phyloP scores from a whole-genome alignment of 2,888 invertebrate genomes.

The Metopia argyrocephala region DNA sequence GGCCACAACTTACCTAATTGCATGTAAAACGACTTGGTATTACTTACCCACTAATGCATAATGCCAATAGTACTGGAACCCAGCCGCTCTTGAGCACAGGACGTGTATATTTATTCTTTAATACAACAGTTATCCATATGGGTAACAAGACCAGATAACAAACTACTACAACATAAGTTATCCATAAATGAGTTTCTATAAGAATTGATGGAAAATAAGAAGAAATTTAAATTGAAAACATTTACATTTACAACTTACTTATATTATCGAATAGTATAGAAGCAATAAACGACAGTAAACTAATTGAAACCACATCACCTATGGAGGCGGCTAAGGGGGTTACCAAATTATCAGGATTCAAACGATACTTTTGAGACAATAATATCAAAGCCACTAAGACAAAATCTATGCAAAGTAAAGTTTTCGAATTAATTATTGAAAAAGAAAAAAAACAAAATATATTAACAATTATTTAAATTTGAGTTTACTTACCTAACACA shows the following conservation, averaged over 20 bases:
- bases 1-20: too few species aligned
- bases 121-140: conserved; percentile 90
- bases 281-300: conserved; percentile 90
- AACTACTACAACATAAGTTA: conserved; percentile 86
- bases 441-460: conserved; percentile 66
- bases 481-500: conserved; percentile 84
- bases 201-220: not conserved
- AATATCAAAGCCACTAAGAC: conserved; percentile 95
- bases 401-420: conserved; percentile 87
- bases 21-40: too few species aligned
- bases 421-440: too few species aligned
- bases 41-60: conserved; percentile 95
- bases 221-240: conserved; percentile 14
- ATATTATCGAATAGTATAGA: conserved; percentile 85
- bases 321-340: conserved; percentile 97
- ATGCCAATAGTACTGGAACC: conserved; percentile 95
- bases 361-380: conserved; percentile 87
- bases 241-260: conserved; percentile 80
- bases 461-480: conserved; percentile 2
- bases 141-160: conserved; percentile 88
- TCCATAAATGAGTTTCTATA: conserved; percentile 85
- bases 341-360: conserved; percentile 98
- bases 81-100: conserved; percentile 93
- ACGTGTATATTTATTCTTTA: conserved; percentile 91
- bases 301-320: conserved; percentile 95